These are phyloP conservation scores for Meliscaeva auricollis DNA, from an alignment of 2,888 invertebrate genomes.

Conservation along the genomic window DNA sequence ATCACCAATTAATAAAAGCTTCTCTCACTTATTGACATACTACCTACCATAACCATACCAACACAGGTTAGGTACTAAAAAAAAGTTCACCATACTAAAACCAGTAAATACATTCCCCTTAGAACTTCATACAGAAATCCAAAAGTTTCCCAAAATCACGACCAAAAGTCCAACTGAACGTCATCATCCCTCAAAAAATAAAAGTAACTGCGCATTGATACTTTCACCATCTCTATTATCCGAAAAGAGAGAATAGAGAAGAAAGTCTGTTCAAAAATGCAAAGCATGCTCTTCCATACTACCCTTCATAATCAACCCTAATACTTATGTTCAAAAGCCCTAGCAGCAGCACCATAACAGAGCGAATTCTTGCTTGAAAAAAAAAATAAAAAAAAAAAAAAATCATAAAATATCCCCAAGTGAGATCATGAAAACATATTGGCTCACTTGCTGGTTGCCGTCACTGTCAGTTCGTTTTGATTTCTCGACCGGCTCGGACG, in stretches of 20 bases:
- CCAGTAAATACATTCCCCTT: too few species aligned
- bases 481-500: conserved; percentile 60
- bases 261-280: background rate
- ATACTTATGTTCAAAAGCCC: background rate
- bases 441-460: conserved; percentile 63
- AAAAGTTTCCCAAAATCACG: too few species aligned
- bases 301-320: conserved; percentile 4
- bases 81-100: too few species aligned
- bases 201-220: background rate
- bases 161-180: background rate
- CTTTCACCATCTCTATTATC: conserved; percentile 2
- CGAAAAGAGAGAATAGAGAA: conserved; percentile 21
- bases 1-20: too few species aligned
- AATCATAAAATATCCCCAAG: conserved; percentile 33
- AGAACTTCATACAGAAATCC: too few species aligned
- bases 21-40: too few species aligned
- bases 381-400: background rate
- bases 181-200: background rate
- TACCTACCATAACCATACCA: too few species aligned
- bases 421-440: conserved; percentile 63
- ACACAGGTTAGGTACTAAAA: too few species aligned
- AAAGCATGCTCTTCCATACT: background rate
- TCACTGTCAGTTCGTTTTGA: conserved; percentile 70
- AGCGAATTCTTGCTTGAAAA: conserved; percentile 33
- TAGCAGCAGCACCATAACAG: conserved; percentile 17